phyloP scores from a whole-genome alignment of 2,113 vertebrate species.

The Indicator maculatus region DNA sequence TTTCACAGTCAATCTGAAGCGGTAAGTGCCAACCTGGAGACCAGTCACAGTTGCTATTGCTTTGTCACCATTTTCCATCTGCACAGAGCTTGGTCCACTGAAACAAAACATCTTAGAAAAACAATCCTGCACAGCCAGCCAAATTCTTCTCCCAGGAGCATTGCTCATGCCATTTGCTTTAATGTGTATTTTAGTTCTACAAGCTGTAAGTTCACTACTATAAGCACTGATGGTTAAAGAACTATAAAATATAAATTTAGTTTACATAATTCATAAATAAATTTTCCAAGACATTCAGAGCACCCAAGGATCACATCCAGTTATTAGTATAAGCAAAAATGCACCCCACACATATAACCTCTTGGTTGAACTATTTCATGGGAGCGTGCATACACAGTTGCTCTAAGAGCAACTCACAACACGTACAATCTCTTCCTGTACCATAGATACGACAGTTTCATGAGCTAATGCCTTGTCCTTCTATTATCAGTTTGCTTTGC shows the following conservation, averaged over 20 bases:
- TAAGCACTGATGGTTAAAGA: neutral
- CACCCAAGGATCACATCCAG: neutral
- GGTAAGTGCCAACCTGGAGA: constrained; percentile 81
- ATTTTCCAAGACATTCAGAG: neutral
- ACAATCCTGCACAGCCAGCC: neutral
- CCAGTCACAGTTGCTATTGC: constrained; percentile 80
- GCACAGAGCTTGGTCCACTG: constrained; percentile 83
- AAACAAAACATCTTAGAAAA: neutral
- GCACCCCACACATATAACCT: neutral
- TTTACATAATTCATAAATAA: neutral
- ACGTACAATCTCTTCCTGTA: neutral
- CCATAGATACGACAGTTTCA: rapidly evolving
- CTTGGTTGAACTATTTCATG: neutral
- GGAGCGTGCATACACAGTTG: neutral
- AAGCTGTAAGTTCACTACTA: neutral
- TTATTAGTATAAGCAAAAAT: neutral
- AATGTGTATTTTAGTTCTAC: neutral
- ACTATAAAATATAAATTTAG: neutral
- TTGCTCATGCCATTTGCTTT: neutral
- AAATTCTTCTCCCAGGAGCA: neutral
- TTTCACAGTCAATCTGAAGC: constrained; percentile 83
- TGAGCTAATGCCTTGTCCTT: neutral
- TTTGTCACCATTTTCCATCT: constrained; percentile 76
- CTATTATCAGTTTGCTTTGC: neutral
- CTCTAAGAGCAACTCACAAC: neutral